Conservation (phyloP, 2,888 invertebrate species). For the Zygaena filipendulae region DNA sequence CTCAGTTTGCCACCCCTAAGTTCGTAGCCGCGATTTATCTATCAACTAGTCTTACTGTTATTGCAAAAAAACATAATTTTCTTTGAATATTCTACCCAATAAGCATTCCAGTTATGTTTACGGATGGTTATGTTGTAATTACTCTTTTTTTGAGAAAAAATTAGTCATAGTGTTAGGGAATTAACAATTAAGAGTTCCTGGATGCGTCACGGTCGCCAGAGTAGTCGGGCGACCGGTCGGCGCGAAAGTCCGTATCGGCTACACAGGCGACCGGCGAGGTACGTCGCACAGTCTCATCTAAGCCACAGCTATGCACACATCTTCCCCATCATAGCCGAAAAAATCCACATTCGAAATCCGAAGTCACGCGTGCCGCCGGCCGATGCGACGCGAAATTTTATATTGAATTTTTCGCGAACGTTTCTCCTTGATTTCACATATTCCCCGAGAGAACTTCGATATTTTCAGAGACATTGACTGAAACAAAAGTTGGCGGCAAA, state of each 20-base stretch:
- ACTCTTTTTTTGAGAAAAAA: slow-evolving; percentile 18
- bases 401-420: slow-evolving; percentile 31
- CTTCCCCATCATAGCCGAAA: slow-evolving; percentile 64
- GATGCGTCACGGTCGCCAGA: slow-evolving; percentile 57
- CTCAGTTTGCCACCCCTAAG: slow-evolving; percentile 25
- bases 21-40: slow-evolving; percentile 18
- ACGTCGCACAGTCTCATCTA: slow-evolving; percentile 65
- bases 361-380: slow-evolving; percentile 34
- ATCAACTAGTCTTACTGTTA: slow-evolving; percentile 12
- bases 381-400: slow-evolving; percentile 45
- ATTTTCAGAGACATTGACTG: slow-evolving; percentile 25
- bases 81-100: slow-evolving; percentile 3
- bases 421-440: slow-evolving; percentile 21
- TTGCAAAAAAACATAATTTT: too few species aligned
- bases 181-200: slow-evolving; percentile 43
- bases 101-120: slow-evolving; percentile 3
- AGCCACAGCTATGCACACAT: slow-evolving; percentile 66
- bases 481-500: slow-evolving; percentile 50
- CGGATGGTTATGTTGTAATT: too few species aligned
- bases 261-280: slow-evolving; percentile 52
- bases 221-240: slow-evolving; percentile 66
- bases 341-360: slow-evolving; percentile 39
- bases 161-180: slow-evolving; percentile 38
- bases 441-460: slow-evolving; percentile 18
- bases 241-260: slow-evolving; percentile 61